phyloP scores from a whole-genome alignment of 2,888 invertebrate genomes.

The Yponomeuta plumbellus region DNA sequence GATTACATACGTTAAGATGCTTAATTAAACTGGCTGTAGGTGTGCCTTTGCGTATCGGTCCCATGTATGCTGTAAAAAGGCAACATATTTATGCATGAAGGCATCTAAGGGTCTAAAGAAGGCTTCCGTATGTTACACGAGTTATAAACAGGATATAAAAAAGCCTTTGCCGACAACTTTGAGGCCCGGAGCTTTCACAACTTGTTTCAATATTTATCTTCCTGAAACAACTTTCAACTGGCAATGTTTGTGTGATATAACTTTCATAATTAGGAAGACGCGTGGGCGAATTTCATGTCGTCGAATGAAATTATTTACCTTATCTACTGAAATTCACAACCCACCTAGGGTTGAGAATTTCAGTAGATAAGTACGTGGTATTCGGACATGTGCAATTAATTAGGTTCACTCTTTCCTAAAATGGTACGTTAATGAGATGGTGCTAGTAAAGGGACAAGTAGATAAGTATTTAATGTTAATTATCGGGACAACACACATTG shows the following conservation, averaged over 20 bases:
- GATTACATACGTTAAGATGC: not conserved
- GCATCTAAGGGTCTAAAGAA: not conserved
- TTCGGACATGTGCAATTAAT: too few relatives aligned
- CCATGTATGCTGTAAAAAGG: not conserved
- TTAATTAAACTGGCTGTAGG: not conserved
- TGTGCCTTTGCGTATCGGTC: not conserved
- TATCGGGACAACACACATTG: too few relatives aligned
- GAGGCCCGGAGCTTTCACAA: not conserved
- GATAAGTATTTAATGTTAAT: too few relatives aligned
- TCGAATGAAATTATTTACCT: too few relatives aligned
- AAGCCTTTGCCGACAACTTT: not conserved
- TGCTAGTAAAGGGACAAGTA: too few relatives aligned
- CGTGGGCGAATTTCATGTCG: too few relatives aligned
- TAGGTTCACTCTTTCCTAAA: too few relatives aligned
- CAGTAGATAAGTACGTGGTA: too few relatives aligned
- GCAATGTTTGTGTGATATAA: not conserved
- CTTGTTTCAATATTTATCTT: not conserved
- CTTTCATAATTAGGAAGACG: not conserved
- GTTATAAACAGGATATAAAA: slow-evolving; percentile 1
- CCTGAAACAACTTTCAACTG: not conserved
- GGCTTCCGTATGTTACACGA: not conserved
- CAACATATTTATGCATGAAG: not conserved
- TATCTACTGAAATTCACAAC: too few relatives aligned
- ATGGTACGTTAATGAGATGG: too few relatives aligned
- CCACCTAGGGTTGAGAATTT: too few relatives aligned